Percentiles rank a stretch among this genome's conserved stretches.
Conservation (phyloP, 1,140 invertebrate genomes). For the Epicauta chinensis region DNA sequence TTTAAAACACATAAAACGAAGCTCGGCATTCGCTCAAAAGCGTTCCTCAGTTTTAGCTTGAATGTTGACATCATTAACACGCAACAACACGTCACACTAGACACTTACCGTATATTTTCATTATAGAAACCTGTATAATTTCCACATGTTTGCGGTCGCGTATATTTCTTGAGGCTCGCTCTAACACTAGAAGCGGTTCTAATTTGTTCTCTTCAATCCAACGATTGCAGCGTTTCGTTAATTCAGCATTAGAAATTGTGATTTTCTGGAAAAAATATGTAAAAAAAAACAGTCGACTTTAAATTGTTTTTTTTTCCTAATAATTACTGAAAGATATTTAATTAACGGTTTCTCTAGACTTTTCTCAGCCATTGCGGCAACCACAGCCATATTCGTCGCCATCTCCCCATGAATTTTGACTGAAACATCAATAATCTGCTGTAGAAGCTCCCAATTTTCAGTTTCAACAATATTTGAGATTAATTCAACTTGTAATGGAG, state of each 20-base stretch:
- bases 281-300: constrained; percentile 9
- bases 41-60: too few species aligned
- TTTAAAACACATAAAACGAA: too few species aligned
- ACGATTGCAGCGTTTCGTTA: constrained; percentile 46
- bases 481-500: constrained; percentile 51
- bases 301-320: too few species aligned
- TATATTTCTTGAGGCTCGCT: constrained; percentile 39
- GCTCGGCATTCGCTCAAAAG: too few species aligned
- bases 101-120: constrained; percentile 49
- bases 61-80: too few species aligned
- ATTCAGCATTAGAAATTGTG: constrained; percentile 1
- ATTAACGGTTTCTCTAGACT: constrained; percentile 45
- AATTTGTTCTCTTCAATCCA: constrained; percentile 47
- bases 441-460: constrained; percentile 40
- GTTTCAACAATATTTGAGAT: constrained; percentile 42
- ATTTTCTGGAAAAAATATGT: constrained; percentile 17
- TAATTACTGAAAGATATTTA: constrained; percentile 41
- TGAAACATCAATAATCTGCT: constrained; percentile 42
- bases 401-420: constrained; percentile 42
- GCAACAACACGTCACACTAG: too few species aligned
- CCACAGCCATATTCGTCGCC: constrained; percentile 43
- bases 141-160: constrained; percentile 32
- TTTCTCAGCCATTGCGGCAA: constrained; percentile 47
- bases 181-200: constrained; percentile 41
- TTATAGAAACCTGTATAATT: constrained; percentile 44